phyloP scores from a whole-genome alignment of 2,797 vertebrate species.

The Myotis planiceps region DNA sequence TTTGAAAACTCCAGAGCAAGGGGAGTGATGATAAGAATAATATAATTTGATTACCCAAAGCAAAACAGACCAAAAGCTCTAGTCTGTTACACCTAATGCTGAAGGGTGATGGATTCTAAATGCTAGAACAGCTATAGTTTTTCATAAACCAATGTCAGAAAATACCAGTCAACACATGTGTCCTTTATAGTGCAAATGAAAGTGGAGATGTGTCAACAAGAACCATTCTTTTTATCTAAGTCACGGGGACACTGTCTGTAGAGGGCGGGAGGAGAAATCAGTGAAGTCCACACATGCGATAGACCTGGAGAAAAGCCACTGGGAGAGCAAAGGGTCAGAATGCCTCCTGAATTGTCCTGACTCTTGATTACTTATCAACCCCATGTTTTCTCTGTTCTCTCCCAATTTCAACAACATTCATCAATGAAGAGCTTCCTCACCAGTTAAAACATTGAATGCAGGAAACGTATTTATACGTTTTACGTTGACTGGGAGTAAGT shows the following conservation, averaged over 20 bases:
- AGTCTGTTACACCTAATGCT: not conserved
- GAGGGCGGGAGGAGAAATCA: not conserved
- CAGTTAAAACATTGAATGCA: too few species aligned
- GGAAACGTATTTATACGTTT: too few species aligned
- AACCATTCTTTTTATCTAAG: not conserved
- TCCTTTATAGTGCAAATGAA: not conserved
- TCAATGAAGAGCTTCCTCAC: not conserved
- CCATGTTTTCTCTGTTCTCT: not conserved
- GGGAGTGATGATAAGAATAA: not conserved
- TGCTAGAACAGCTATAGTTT: not conserved
- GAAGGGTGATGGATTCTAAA: not conserved
- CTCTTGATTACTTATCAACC: not conserved
- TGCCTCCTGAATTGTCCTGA: not conserved
- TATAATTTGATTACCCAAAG: not conserved
- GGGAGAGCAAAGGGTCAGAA: not conserved
- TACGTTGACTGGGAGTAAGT: too few species aligned
- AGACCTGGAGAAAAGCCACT: not conserved
- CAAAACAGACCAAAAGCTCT: not conserved
- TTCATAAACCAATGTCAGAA: not conserved
- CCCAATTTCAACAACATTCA: not conserved
- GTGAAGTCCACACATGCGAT: not conserved
- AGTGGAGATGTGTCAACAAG: not conserved
- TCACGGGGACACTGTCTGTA: rapidly evolving
- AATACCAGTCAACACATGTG: not conserved
- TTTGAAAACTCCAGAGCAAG: not conserved